Conservation (phyloP, 2,797 vertebrate genomes). For the Botia almorhae region DNA sequence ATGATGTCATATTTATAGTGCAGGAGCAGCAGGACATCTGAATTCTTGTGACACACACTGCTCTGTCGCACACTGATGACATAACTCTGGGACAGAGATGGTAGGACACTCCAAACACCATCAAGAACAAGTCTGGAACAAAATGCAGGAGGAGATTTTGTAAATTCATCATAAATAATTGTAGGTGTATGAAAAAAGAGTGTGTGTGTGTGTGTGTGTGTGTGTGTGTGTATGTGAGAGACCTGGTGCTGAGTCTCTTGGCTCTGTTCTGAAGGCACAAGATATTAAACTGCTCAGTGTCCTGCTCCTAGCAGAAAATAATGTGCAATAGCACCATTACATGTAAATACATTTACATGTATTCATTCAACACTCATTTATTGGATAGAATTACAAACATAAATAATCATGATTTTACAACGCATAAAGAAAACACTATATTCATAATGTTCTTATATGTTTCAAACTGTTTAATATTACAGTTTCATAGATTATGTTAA, state of each 20-base stretch:
- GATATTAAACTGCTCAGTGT: slow-evolving; percentile 17
- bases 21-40: slow-evolving; percentile 72
- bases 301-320: slow-evolving; percentile 20
- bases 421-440: too few species aligned
- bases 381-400: background rate
- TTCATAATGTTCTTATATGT: too few species aligned
- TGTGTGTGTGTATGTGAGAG: background rate
- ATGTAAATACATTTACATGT: background rate
- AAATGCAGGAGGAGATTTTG: slow-evolving; percentile 24
- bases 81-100: slow-evolving; percentile 47
- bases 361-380: background rate
- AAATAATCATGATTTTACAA: background rate
- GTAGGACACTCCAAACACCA: slow-evolving; percentile 68
- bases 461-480: too few species aligned
- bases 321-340: background rate
- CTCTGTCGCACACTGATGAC: slow-evolving; percentile 49
- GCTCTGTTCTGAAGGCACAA: slow-evolving; percentile 31
- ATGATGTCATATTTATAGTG: slow-evolving; percentile 78
- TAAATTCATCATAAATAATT: background rate
- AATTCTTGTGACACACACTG: slow-evolving; percentile 63
- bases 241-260: slow-evolving; percentile 51
- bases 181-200: slow-evolving; percentile 15
- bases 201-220: slow-evolving; percentile 27
- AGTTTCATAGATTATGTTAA: too few species aligned
- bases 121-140: slow-evolving; percentile 74